Conservation (phyloP, 1,140 invertebrate species). For the Telenomus remus region DNA sequence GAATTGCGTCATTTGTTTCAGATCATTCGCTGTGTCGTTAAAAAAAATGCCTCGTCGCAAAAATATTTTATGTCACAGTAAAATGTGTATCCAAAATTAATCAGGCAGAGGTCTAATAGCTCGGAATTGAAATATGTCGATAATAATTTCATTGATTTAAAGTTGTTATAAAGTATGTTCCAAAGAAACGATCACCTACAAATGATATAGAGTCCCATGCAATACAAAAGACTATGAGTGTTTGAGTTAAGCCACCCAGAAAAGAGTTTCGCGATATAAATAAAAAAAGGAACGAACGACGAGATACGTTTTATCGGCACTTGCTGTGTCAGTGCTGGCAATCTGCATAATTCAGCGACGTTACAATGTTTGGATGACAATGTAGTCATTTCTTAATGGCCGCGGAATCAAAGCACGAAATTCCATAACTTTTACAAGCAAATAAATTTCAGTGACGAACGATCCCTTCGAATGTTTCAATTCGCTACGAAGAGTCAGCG, state of each 20-base stretch:
- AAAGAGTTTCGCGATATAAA: slow-evolving; percentile 37
- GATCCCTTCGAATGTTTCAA: slow-evolving; percentile 60
- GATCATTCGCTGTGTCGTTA: no score
- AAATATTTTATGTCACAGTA: no score
- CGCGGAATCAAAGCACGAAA: slow-evolving; percentile 56
- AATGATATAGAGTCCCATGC: slow-evolving; percentile 25
- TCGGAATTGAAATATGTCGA: no score
- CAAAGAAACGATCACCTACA: slow-evolving; percentile 28
- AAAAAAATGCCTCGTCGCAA: no score
- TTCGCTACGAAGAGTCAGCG: slow-evolving; percentile 45
- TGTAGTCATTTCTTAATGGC: slow-evolving; percentile 58
- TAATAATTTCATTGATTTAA: slow-evolving; percentile 15
- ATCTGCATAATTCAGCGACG: slow-evolving; percentile 55
- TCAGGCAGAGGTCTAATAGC: no score
- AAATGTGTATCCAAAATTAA: no score
- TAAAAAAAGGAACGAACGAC: slow-evolving; percentile 15
- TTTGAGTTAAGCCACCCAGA: slow-evolving; percentile 27
- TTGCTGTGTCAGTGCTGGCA: slow-evolving; percentile 35
- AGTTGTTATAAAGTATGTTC: slow-evolving; percentile 13
- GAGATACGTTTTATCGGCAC: slow-evolving; percentile 52
- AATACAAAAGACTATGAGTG: slow-evolving; percentile 7
- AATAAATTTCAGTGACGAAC: slow-evolving; percentile 61
- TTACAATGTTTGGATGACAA: slow-evolving; percentile 53
- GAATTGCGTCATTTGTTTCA: no score
- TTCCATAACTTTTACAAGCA: slow-evolving; percentile 59